Conservation (phyloP, 1,140 invertebrate genomes). For the Scylla paramamosain region DNA sequence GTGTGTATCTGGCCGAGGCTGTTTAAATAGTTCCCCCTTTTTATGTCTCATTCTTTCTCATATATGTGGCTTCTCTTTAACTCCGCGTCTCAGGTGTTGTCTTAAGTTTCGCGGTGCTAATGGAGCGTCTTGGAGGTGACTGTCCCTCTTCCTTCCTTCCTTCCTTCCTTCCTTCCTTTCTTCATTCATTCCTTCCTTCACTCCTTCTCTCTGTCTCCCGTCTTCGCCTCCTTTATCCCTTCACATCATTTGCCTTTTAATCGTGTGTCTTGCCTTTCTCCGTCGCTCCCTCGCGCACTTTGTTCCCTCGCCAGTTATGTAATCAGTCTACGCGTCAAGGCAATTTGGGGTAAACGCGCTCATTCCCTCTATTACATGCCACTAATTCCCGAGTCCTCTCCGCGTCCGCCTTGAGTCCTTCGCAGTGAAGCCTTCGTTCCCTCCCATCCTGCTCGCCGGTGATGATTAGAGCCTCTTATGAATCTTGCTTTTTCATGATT, state of each 20-base stretch:
- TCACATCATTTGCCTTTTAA: conserved; percentile 6
- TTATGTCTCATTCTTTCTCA: not conserved
- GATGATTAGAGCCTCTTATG: not conserved
- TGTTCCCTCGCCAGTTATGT: conserved; percentile 20
- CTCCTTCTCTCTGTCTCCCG: not conserved
- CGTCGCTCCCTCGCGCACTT: not conserved
- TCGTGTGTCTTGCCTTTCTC: not conserved
- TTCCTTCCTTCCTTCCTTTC: not conserved
- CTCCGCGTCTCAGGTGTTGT: not conserved
- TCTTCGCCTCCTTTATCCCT: not conserved
- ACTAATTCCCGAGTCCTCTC: not conserved
- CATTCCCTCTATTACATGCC: not conserved
- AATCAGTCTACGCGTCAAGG: conserved; percentile 2
- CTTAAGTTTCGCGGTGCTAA: not conserved
- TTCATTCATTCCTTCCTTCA: not conserved
- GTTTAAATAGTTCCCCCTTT: not conserved
- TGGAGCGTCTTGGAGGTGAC: not conserved
- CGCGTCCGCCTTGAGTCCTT: not conserved
- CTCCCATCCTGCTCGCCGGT: not conserved
- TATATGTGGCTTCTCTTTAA: not conserved
- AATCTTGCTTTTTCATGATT: not conserved
- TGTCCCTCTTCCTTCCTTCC: not conserved
- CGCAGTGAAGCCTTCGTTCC: not conserved
- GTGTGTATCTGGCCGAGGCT: not conserved
- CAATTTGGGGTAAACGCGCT: conserved; percentile 13